Conservation (phyloP, 2,888 invertebrate species). For the Chrysopilus asiliformis region DNA sequence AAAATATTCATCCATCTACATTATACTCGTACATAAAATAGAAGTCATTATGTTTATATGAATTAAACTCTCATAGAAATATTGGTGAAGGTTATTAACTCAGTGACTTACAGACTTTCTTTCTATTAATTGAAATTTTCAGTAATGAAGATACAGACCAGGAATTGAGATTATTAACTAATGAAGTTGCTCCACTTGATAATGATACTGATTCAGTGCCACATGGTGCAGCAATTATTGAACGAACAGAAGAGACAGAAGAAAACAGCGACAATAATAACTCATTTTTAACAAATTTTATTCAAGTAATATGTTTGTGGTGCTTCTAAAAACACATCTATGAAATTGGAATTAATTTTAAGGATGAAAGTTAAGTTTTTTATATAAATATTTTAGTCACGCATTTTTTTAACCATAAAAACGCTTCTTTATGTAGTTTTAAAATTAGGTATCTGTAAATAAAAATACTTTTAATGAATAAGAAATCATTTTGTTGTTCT, state of each 20-base stretch:
- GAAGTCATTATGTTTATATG: background rate
- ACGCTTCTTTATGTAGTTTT: no score
- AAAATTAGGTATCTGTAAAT: no score
- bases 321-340: no score
- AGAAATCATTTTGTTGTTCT: no score
- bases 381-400: no score
- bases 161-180: slow-evolving; percentile 4
- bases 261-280: background rate
- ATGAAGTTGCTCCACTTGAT: slow-evolving; percentile 7
- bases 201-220: background rate
- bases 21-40: background rate
- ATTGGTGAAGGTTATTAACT: background rate
- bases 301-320: slow-evolving; percentile 3
- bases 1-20: background rate
- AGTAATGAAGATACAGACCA: slow-evolving; percentile 6
- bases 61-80: background rate
- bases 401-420: no score
- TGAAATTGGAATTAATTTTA: no score
- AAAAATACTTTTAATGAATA: no score
- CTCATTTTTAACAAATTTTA: background rate
- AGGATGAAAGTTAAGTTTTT: no score
- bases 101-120: slow-evolving; percentile 2
- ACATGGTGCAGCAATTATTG: background rate
- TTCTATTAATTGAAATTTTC: slow-evolving; percentile 4
- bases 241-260: background rate